Percentiles rank a stretch among this genome's conserved stretches.
These are phyloP conservation scores for Australoheros scitulus DNA, from an alignment of 2,113 vertebrate genomes.

Conservation along the genomic window DNA sequence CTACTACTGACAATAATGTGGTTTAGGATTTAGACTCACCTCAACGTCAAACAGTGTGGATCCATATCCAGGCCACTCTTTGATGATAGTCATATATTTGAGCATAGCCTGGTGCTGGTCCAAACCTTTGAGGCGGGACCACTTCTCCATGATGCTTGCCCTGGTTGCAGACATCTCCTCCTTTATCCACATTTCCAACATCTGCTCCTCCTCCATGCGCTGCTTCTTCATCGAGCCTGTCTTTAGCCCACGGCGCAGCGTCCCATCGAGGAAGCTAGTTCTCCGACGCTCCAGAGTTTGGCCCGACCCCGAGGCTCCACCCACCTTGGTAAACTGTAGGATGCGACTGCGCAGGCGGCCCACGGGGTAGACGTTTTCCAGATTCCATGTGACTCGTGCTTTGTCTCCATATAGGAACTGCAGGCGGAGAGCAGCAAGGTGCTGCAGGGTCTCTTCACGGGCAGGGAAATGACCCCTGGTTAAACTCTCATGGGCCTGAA, in stretches of 20 bases:
- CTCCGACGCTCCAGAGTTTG: conserved; percentile 88
- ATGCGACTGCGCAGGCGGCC: conserved; percentile 87
- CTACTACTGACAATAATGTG: background rate
- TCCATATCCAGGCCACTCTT: conserved; percentile 92
- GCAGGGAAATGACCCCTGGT: conserved; percentile 91
- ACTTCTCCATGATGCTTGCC: conserved; percentile 88
- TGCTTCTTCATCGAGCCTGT: conserved; percentile 92
- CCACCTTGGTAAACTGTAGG: conserved; percentile 86
- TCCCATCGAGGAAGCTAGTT: conserved; percentile 91
- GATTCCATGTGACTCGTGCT: conserved; percentile 82
- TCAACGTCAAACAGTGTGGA: conserved; percentile 94
- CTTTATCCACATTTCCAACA: conserved; percentile 95
- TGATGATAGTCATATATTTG: conserved; percentile 90
- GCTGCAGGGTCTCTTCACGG: conserved; percentile 90
- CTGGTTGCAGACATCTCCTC: conserved; percentile 91
- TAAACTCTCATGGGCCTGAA: conserved; percentile 90
- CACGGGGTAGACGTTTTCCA: conserved; percentile 89
- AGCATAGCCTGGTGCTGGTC: conserved; percentile 93
- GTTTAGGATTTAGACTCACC: conserved; percentile 71
- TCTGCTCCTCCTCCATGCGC: conserved; percentile 91
- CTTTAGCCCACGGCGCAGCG: conserved; percentile 87
- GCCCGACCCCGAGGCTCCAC: conserved; percentile 66
- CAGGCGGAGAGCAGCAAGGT: conserved; percentile 87
- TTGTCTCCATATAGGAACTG: conserved; percentile 90
- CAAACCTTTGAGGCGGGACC: conserved; percentile 85